Percentiles rank a stretch among this genome's conserved stretches.
phyloP scores from a whole-genome alignment of 2,113 vertebrate genomes.

The Coracopsis vasa region DNA sequence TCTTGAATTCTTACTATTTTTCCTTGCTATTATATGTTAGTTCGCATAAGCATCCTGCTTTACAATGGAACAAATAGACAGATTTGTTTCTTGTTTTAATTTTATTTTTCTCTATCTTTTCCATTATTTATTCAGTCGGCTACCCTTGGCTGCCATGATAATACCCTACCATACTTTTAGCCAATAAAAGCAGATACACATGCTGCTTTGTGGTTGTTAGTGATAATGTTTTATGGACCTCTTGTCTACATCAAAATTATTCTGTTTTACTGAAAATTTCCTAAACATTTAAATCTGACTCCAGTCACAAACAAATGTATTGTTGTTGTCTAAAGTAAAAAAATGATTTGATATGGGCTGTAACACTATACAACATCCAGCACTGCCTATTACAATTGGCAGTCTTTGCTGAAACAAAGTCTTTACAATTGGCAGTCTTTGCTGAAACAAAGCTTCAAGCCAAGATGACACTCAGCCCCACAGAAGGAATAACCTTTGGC shows the following conservation, averaged over 20 bases:
- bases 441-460: neutral
- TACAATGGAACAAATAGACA: slow-evolving; percentile 7
- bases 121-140: neutral
- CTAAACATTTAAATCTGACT: neutral
- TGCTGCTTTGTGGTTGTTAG: neutral
- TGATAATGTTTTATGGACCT: neutral
- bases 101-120: neutral
- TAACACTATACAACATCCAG: neutral
- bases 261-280: neutral
- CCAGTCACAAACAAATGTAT: neutral
- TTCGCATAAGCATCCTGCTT: slow-evolving; percentile 54
- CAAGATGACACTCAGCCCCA: neutral
- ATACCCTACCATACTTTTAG: neutral
- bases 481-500: neutral
- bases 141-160: neutral
- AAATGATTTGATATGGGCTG: neutral
- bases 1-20: slow-evolving; percentile 70
- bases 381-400: neutral
- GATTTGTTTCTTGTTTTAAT: slow-evolving; percentile 24
- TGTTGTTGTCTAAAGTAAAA: neutral
- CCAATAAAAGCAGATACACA: neutral
- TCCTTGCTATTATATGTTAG: slow-evolving; percentile 52
- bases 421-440: neutral
- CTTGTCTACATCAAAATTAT: neutral
- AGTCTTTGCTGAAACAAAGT: neutral